Conservation (phyloP, 1,140 invertebrate genomes). For the Rhynchophorus ferrugineus region DNA sequence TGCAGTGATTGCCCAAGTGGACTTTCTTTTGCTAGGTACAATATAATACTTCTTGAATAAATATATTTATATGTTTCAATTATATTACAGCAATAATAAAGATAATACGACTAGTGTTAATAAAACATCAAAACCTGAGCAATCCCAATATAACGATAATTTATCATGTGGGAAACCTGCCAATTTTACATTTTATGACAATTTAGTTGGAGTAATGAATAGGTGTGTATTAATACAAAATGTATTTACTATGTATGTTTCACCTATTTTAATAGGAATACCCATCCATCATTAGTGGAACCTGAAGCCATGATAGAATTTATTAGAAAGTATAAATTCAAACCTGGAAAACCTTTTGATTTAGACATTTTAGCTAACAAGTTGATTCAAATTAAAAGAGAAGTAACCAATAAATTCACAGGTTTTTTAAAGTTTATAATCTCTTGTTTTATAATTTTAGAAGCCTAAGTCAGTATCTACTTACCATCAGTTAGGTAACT, state of each 20-base stretch:
- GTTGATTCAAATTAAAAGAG: conserved; percentile 72
- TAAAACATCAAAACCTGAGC: conserved; percentile 3
- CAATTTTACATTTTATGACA: conserved; percentile 83
- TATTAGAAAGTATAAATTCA: conserved; percentile 49
- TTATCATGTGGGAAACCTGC: conserved; percentile 80
- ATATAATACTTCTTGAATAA: neutral
- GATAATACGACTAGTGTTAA: no score
- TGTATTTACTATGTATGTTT: neutral
- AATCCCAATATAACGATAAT: conserved; percentile 51
- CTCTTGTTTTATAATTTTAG: conserved; percentile 37
- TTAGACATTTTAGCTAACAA: conserved; percentile 68
- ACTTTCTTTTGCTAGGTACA: conserved; percentile 2
- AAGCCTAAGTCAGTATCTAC: conserved; percentile 80
- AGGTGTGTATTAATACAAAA: conserved; percentile 13
- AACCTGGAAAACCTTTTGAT: conserved; percentile 62
- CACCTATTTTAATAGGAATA: conserved; percentile 40
- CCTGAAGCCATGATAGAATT: conserved; percentile 68
- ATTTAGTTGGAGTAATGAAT: conserved; percentile 72
- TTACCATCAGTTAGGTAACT: conserved; percentile 86
- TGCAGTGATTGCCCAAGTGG: conserved; percentile 1
- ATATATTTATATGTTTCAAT: no score
- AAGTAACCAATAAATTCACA: conserved; percentile 43
- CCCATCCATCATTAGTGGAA: conserved; percentile 52
- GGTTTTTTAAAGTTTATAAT: no score
- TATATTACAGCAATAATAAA: no score